Evolutionary conservation across 2,797 vertebrate species (phyloP), one percentile per base, ranked within the genome.

Genomic region (Sebastes ruberrimus): DNA sequence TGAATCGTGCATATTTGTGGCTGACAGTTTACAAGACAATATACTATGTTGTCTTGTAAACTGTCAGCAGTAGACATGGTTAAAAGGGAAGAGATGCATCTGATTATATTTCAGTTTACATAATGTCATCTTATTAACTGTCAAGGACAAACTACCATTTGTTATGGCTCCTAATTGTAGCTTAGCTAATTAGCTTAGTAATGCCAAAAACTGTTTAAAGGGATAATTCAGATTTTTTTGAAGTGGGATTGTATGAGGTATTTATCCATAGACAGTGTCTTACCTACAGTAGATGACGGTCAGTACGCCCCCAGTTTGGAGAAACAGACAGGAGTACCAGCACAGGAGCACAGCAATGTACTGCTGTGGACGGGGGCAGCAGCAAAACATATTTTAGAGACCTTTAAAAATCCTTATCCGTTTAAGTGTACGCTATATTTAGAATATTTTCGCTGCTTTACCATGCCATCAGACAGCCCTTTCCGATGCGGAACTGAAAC

Each of bases 361-460:
- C 8, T n/a, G 28, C 28, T 30, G 7, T 32, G 59, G 20, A 46
- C 1, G 6, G 42, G 42, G 42, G 16, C 42, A 46, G 13, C 35
- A 38, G 42, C 42, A 46, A 46, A 46, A 60, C 57, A 0, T 30
- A 4, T 27, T 25, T 16, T 14, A 57, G 23, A 14, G 0, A 13
- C 52, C n/a, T 53, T n/a, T 1, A 0, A 53, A n/a, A 53, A 22
- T 55, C 52, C 0, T 13, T 13, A 23, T 55, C 22, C 0, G 22
- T 13, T 55, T 11, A 55, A 23, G 22, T 7, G 13, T 23, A 16
- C 6, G 13, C 13, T 27, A 7, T 27, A 56, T 60, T 28, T 30
- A 10, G 16, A 60, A 32, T 10, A 6, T 20, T 6, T 60, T 10
- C 16, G 0, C 9, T 2, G 20, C 27, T 20, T 60, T 60, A 30